A percentile compares a stretch with the other conserved stretches of the same genome.
Evolutionary conservation across 2,888 invertebrate species (phyloP).

Genomic region (Tetropium fuscum): DNA sequence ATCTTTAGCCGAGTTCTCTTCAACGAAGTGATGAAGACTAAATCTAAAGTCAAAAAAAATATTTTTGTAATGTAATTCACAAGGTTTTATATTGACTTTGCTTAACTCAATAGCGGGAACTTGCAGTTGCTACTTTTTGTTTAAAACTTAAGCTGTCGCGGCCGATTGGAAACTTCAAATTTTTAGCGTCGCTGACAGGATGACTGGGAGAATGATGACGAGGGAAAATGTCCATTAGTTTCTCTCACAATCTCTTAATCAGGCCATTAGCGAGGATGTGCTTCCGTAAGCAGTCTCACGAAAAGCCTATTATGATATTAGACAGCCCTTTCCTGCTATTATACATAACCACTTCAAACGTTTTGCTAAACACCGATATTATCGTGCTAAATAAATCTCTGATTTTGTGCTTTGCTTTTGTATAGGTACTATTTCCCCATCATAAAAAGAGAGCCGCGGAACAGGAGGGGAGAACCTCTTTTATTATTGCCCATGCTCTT

Average conservation of each 20-base stretch:
- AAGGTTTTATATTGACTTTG: too few species aligned
- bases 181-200: conserved; percentile 27
- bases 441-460: too few species aligned
- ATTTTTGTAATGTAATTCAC: too few species aligned
- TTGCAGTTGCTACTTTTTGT: too few species aligned
- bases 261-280: conserved; percentile 66
- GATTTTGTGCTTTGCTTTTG: neutral
- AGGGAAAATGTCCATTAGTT: conserved; percentile 58
- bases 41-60: too few species aligned
- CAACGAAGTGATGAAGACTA: too few species aligned
- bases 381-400: conserved; percentile 42
- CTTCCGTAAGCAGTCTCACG: conserved; percentile 60
- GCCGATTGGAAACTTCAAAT: conserved; percentile 10
- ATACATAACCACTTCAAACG: conserved; percentile 56
- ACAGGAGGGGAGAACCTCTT: too few species aligned
- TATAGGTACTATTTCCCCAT: too few species aligned
- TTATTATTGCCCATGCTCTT: too few species aligned
- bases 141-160: too few species aligned
- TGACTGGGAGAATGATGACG: conserved; percentile 32
- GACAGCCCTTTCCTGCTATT: conserved; percentile 61
- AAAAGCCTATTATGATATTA: conserved; percentile 67
- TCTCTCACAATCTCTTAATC: conserved; percentile 66
- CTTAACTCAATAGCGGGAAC: too few species aligned
- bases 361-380: conserved; percentile 40
- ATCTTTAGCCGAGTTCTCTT: too few species aligned